Evolutionary conservation across 1,140 invertebrate genomes (phyloP), one percentile per base, ranked within the genome.

Genomic region (Armadillidium nasatum): DNA sequence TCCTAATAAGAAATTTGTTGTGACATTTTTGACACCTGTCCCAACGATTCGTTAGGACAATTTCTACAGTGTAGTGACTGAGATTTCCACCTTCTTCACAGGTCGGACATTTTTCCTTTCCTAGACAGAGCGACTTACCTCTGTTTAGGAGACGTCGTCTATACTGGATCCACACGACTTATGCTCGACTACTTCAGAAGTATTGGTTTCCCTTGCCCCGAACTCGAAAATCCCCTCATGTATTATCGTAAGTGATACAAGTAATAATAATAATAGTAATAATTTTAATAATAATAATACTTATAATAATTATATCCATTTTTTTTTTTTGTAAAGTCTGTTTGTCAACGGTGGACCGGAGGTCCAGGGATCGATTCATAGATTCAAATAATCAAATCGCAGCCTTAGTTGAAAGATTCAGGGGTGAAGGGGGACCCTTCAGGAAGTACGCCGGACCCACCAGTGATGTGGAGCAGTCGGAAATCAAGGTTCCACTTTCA

Each of bases 341-440:
- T 83, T 84, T 97, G 71, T 94, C 94, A 33, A 97, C 94, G 0
- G 94, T 97, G 13, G 94, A 97, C 85, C 87, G 94, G 45, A 86
- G 93, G 74, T 94, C 92, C 2, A 87, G 94, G 33, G 94, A 96
- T 84, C 87, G 93, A 13, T 96, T 96, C 83, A 87, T 96, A 10
- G 94, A 96, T 83, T 96, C 94, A 0, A 95, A 94, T 83, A 92
- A 94, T 77, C 94, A 96, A 84, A 96, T 96, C 81, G 91, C 93
- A 7, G 91, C 93, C 0, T 83, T 97, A 0, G 94, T 96, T 0
- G 94, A 96, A 74, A 94, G 95, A 83, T 97, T 96, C 82, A 94
- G 94, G 83, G 84, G 91, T 15, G 94, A 96, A 84, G 92, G 91
- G 45, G 85, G 87, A 46, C 86, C 89, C 73, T 89, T 90, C 82